Evolutionary conservation across 2,888 invertebrate species (phyloP), one percentile per base, ranked within the genome.

Genomic region (Unio pictorum): DNA sequence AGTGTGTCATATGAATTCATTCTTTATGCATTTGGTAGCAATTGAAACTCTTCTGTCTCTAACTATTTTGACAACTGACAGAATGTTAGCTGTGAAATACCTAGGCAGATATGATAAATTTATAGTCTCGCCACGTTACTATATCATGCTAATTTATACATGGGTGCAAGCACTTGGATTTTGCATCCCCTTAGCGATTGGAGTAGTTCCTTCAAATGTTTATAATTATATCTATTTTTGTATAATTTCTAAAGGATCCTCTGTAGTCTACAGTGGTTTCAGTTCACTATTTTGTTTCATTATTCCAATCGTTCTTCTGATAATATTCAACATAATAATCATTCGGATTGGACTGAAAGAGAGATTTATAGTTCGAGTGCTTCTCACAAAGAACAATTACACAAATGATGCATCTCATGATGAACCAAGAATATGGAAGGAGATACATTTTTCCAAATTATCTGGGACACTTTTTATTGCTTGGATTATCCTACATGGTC

Each of bases 151-250:
- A 7, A 61, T 70, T 1, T 83, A 77, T 69, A 79, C 83, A 2
- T 88, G 88, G 88, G 26, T 86, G 3, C 85, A 87, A 54, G 75
- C 85, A 4, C 30, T 84, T 8, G 76, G 80, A 26, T 85, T 88
- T 67, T 81, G 85, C 71, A 55, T 86, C 26, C 87, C 88, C 0
- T 72, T 87, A 20, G 72, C 81, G 15, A 70, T 78, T 3, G 82
- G 80, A 8, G 71, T 74, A 7, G 75, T 87, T 15, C 74, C 80
- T 6, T 71, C 84, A 7, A 73, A 70, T 11, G 79, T 82, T 11
- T 80, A 79, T 55, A 72, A 73, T 23, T 76, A 80, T 61, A 81
- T 85, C 11, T 79, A 86, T 67, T 66, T 83, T 18, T 88, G 87
- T 72, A 77, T 83, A 8, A 76, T 87, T 26, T 74, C 76, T 0